phyloP scores from a whole-genome alignment of 2,888 invertebrate species.

The Drosophila neoperkinsi region DNA sequence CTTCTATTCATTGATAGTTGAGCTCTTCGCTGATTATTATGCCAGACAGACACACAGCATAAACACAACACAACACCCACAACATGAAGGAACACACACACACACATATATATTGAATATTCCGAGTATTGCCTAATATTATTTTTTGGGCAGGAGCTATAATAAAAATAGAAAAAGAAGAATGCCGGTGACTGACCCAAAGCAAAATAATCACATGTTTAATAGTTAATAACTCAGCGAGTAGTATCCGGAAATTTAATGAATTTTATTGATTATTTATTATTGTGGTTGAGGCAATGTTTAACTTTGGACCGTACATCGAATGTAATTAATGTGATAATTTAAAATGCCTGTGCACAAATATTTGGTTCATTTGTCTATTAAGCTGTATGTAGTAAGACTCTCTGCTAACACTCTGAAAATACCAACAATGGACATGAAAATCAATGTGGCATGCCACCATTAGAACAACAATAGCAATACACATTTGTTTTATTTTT shows the following conservation, averaged over 20 bases:
- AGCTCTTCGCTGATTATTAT: slow-evolving; percentile 39
- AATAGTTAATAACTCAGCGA: slow-evolving; percentile 43
- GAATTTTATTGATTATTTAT: slow-evolving; percentile 51
- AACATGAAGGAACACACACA: slow-evolving; percentile 9
- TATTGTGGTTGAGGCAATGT: slow-evolving; percentile 11
- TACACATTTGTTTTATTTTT: slow-evolving; percentile 4
- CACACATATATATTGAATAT: slow-evolving; percentile 10
- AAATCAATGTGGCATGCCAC: slow-evolving; percentile 27
- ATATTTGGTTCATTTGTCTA: background rate
- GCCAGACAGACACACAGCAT: slow-evolving; percentile 17
- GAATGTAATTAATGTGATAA: slow-evolving; percentile 27
- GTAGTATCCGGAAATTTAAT: slow-evolving; percentile 25
- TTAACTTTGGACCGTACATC: slow-evolving; percentile 20
- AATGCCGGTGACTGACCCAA: slow-evolving; percentile 26
- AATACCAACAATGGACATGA: background rate
- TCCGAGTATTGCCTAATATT: slow-evolving; percentile 10
- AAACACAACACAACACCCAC: slow-evolving; percentile 11
- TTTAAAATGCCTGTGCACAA: slow-evolving; percentile 7
- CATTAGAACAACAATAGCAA: slow-evolving; percentile 26
- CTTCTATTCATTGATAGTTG: slow-evolving; percentile 6
- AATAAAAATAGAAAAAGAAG: slow-evolving; percentile 17
- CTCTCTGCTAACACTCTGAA: background rate
- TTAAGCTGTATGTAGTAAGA: background rate
- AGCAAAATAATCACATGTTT: slow-evolving; percentile 27
- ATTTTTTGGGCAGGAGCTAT: slow-evolving; percentile 7